A percentile compares a stretch with the other conserved stretches of the same genome.
Evolutionary conservation across 64 coral and sea anemone species (phyloP).

Genomic region (Montipora efflorescens): DNA sequence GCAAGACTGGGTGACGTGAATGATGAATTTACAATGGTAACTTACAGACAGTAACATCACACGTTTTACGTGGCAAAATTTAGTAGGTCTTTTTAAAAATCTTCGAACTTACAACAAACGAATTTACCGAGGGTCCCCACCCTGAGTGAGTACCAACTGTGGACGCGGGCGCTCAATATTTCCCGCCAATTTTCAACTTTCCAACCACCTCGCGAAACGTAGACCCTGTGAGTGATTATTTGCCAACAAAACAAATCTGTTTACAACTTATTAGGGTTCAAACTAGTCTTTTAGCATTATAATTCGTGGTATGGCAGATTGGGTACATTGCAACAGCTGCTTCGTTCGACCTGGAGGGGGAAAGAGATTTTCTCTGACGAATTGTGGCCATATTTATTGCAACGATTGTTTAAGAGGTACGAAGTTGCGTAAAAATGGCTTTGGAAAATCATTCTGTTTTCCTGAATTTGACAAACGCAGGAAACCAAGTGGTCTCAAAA

Average conservation of each 20-base stretch:
- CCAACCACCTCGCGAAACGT: not conserved
- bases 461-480: not conserved
- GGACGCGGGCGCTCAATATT: slow-evolving; percentile 6
- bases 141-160: not conserved
- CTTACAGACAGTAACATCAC: no score
- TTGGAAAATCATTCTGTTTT: not conserved
- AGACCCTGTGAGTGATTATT: not conserved
- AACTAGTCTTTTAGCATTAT: not conserved
- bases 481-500: not conserved
- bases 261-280: not conserved
- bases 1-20: no score
- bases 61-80: no score
- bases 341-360: slow-evolving; percentile 74
- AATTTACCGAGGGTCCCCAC: not conserved
- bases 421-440: not conserved
- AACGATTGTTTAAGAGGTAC: slow-evolving; percentile 89
- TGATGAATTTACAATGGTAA: no score
- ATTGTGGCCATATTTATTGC: slow-evolving; percentile 97
- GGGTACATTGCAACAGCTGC: slow-evolving; percentile 97
- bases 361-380: slow-evolving; percentile 92
- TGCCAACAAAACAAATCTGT: not conserved
- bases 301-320: slow-evolving; percentile 68
- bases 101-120: no score
- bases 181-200: slow-evolving; percentile 38
- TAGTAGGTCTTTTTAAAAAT: no score